Conservation (phyloP, 2,797 vertebrate genomes). For the Acanthiza pusilla region DNA sequence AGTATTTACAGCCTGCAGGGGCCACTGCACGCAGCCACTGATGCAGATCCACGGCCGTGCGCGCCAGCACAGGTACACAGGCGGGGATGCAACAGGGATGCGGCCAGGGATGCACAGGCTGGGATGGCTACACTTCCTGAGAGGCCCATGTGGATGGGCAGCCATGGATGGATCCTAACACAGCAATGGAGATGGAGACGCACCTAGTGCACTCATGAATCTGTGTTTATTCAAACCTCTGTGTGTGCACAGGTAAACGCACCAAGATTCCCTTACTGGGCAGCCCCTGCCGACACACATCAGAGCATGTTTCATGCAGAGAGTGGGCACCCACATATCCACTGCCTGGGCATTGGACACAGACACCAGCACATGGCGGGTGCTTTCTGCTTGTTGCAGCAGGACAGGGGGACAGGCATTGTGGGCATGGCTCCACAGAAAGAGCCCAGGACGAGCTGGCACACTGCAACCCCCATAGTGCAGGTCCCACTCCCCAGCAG, state of each 20-base stretch:
- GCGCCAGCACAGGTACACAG: background rate
- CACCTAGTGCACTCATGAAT: accelerated
- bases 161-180: accelerated
- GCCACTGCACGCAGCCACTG: constrained; percentile 56
- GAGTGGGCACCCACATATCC: background rate
- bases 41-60: background rate
- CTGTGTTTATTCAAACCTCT: accelerated
- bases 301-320: accelerated
- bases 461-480: accelerated
- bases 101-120: accelerated
- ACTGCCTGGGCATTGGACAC: background rate
- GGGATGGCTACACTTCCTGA: accelerated
- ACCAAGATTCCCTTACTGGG: accelerated
- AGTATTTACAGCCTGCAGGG: constrained; percentile 79
- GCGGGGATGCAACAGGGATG: background rate
- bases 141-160: accelerated
- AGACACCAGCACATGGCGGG: accelerated
- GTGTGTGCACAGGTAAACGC: background rate
- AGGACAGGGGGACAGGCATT: background rate
- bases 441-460: background rate
- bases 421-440: background rate
- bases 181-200: background rate
- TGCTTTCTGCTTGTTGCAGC: background rate
- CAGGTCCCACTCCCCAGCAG: accelerated
- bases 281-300: background rate